phyloP scores from a whole-genome alignment of 2,888 invertebrate species.

The Euplexia lucipara region DNA sequence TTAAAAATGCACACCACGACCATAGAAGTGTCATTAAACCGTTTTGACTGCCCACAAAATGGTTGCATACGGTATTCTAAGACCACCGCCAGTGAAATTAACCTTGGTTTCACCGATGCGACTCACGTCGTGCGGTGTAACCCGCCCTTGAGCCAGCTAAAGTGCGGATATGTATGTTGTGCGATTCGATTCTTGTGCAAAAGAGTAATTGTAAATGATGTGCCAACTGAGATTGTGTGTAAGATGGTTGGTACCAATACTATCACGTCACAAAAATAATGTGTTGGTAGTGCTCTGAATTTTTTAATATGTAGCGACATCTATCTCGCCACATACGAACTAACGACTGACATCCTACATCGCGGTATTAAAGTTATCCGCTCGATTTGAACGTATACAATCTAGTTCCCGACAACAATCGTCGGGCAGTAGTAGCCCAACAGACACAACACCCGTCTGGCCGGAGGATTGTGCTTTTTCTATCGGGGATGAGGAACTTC shows the following conservation, averaged over 20 bases:
- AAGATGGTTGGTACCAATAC: conserved; percentile 32
- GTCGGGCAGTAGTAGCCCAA: too few species aligned
- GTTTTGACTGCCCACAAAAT: conserved; percentile 41
- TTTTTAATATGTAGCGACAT: too few species aligned
- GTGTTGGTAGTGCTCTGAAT: too few species aligned
- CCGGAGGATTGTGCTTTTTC: too few species aligned
- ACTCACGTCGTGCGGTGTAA: conserved; percentile 61
- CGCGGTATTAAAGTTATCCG: too few species aligned
- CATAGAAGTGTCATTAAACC: conserved; percentile 59
- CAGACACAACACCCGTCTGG: too few species aligned
- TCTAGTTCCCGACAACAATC: too few species aligned
- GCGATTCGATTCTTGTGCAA: conserved; percentile 61
- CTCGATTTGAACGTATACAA: too few species aligned
- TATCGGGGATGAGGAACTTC: too few species aligned
- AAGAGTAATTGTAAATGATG: conserved; percentile 49
- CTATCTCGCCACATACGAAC: too few species aligned
- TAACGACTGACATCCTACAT: too few species aligned
- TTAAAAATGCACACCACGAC: conserved; percentile 40
- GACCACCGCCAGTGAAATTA: conserved; percentile 65
- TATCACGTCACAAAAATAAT: too few species aligned
- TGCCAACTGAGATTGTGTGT: conserved; percentile 51
- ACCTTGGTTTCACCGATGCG: conserved; percentile 63
- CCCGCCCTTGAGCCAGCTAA: conserved; percentile 65
- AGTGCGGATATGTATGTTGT: conserved; percentile 61
- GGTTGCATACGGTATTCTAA: conserved; percentile 51